Base-by-base conservation (phyloP, 2,888 invertebrate genomes). In the Scaptomyza polygonia region DNA sequence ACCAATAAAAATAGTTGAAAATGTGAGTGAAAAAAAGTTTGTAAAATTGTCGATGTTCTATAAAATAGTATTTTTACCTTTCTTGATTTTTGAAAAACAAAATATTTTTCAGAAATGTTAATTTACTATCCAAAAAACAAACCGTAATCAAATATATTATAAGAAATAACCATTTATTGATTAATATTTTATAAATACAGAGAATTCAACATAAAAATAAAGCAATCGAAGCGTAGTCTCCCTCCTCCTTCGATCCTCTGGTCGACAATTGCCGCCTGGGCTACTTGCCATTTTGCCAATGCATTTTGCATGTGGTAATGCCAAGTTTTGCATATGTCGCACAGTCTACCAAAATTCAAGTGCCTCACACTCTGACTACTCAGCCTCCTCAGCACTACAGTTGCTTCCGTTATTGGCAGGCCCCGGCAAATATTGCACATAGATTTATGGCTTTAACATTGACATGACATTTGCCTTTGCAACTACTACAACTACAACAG, bases 391-490 rank as follows among this genome's bases (percentile, higher is more conserved):
- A 14, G 36, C 14, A 18, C 5, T 18, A 14, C 12, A 44, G 30
- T 42, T 48, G 30, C 49, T 55, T 53, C 43, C 52, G 56, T 68
- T 68, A 71, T 77, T 74, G 77, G 77, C 70, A 73, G 73, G 73
- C 40, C 43, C 39, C 42, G 45, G 70, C 71, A 77, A 77, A 77
- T 77, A 74, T 74, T 67, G 68, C 69, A 71, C 65, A 73, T 79
- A 74, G 79, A 79, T 79, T 79, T 79, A 79, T 79, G 79, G 79
- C 71, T 67, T 74, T 69, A 70, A 72, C 72, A 74, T 72, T 79
- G 79, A 79, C 79, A 79, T 79, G 79, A 69, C 79, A 77, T 77
- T 76, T 76, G 79, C 64, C 71, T 67, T 51, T 65, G 54, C 62
- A 39, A 32, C 49, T 48, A 53, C 54, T 57, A 54, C 44, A 43